Base-by-base conservation (phyloP, 2,113 vertebrate genomes). In the Sminthopsis crassicaudata region DNA sequence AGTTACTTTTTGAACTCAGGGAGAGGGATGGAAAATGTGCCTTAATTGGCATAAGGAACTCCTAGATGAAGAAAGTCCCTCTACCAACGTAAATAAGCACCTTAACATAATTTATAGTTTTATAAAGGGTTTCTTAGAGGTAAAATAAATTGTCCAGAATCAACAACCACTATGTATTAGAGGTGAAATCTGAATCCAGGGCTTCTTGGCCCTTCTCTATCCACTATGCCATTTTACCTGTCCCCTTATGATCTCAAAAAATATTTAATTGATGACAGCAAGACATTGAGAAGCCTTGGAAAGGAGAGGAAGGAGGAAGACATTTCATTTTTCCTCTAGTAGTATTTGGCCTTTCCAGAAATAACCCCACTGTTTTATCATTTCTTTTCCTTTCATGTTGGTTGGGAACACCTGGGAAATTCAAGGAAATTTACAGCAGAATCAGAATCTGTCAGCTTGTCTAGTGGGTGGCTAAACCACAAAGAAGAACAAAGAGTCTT, bases 281-380 rank as follows among this genome's bases (percentile, higher is more conserved):
- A 42, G 36, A 84, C n/a, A 84, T 1, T 7, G 19, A 84, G 19
- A n/a, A n/a, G 8, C 67, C n/a, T 23, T 84, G 67, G 19, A 22
- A 42, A 42, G 19, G 67, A 50, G 48, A 94, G 91, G 51, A 94
- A 90, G 51, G 53, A 76, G n/a, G 8, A 91, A 25, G 22, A 6
- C 36, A 26, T 36, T 46, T 89, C 55, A 46, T 50, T 14, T 90
- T 95, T 46, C 67, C 55, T 90, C 8, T 23, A 46, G 94, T 94
- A 94, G 67, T 2, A 90, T 57, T 94, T 48, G 23, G 50, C 53
- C 50, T 93, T 95, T 92, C 57, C 57, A 91, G 96, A 96, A 92
- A 94, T 53, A 94, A 46, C 92, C 30, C 51, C 42, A 54, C 94
- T 54, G 92, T 90, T 93, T 60, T 90, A 89, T 42, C 7, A 0